phyloP scores from a whole-genome alignment of 2,113 vertebrate species.

The Sphyrna mokarran region DNA sequence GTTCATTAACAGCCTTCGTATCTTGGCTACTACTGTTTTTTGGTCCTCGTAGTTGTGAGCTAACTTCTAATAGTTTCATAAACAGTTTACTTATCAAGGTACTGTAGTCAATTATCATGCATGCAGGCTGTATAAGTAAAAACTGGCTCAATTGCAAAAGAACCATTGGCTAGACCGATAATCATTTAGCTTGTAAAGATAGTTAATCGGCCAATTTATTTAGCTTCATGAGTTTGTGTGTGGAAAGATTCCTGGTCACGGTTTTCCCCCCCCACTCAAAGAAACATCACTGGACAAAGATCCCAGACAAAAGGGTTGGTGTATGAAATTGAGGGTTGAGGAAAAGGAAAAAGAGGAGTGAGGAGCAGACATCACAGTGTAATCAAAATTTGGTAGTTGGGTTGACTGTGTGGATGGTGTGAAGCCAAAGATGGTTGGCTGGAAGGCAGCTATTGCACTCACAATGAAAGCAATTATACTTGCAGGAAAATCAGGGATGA shows the following conservation, averaged over 20 bases:
- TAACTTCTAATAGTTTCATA: background rate
- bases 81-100: background rate
- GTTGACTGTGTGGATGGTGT: background rate
- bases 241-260: background rate
- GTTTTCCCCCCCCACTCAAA: too few relatives aligned
- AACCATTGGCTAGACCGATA: background rate
- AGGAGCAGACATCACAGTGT: background rate
- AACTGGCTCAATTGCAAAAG: background rate
- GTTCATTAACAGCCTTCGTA: background rate
- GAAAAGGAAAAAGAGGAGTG: background rate
- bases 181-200: background rate
- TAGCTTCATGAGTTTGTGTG: background rate
- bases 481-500: background rate
- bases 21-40: background rate
- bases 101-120: background rate
- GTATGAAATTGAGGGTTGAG: background rate
- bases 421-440: background rate
- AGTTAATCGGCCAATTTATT: background rate
- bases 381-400: background rate
- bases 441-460: background rate
- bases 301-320: too few relatives aligned
- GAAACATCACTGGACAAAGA: background rate
- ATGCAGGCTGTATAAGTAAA: background rate
- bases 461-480: background rate
- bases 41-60: background rate